These are phyloP conservation scores for Pocillopora damicornis DNA, from an alignment of 64 coral and sea anemone species.

Conservation along the genomic window DNA sequence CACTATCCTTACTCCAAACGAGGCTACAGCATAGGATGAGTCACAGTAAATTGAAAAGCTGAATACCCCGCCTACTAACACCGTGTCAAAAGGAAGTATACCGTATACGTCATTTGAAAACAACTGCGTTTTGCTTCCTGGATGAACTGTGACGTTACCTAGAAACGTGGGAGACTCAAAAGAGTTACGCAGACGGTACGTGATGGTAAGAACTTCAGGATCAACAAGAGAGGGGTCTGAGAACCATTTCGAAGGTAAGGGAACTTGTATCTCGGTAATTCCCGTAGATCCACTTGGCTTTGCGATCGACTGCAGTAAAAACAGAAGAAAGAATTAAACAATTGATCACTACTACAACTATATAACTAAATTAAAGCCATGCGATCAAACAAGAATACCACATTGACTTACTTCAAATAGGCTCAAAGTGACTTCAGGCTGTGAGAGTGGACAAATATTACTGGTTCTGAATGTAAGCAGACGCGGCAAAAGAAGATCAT, in stretches of 20 bases:
- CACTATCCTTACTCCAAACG: constrained; percentile 37
- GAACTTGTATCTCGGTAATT: constrained; percentile 9
- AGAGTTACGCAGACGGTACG: constrained; percentile 45
- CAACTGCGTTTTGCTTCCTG: constrained; percentile 10
- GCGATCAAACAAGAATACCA: background rate
- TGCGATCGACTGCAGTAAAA: background rate
- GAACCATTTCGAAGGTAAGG: constrained; percentile 37
- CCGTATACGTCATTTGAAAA: constrained; percentile 51
- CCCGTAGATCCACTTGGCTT: constrained; percentile 1
- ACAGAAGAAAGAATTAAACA: background rate
- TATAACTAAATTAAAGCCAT: background rate
- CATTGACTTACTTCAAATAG: too few species aligned
- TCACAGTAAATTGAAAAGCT: constrained; percentile 45
- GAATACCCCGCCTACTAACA: constrained; percentile 31
- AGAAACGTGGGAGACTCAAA: constrained; percentile 12
- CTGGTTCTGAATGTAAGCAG: too few species aligned
- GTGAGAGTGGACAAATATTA: too few species aligned
- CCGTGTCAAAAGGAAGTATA: constrained; percentile 36
- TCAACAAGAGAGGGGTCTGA: constrained; percentile 9
- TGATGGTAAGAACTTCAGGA: constrained; percentile 32
- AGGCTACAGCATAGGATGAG: constrained; percentile 44
- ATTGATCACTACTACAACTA: background rate
- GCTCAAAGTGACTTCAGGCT: too few species aligned
- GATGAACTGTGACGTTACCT: constrained; percentile 32
- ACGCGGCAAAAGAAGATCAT: background rate